Evolutionary conservation across 2,888 invertebrate genomes (phyloP), one percentile per base, ranked within the genome.

Genomic region (Callosobruchus maculatus): DNA sequence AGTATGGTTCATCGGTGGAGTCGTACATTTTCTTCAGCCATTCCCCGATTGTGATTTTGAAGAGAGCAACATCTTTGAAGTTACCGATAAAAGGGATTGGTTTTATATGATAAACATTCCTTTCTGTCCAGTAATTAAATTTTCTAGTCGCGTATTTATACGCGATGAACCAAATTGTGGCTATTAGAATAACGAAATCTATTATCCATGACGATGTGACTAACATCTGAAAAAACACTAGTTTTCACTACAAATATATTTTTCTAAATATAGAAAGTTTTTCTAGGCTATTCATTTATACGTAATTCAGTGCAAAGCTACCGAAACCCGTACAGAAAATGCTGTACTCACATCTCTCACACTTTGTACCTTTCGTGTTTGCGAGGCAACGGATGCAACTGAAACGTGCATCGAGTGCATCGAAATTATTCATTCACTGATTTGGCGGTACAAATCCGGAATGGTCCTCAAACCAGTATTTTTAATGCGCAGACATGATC

Each of bases 1-100:
- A 84, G 76, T 84, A 88, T 2, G 85, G 85, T 70, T 83, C 81
- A 18, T 79, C 70, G 0, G 74, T 74, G 9, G 70, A 68, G 68
- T 76, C 71, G 21, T 77, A 74, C 22, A 74, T 30, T 2, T 70
- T 66, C 9, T 71, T 74, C 22, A 80, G 26, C 75, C 74, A 78
- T 49, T 76, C 74, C 7, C 78, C 79, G 18, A 79, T 74, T 0
- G 75, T 74, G 22, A 70, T 74, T 67, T 77, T 76, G 22, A 81
- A 76, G 0, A 73, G 30, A 4, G 73, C 7, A 5, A 82, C 74
- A 18, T 78, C 78, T 2, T 66, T 73, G 20, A 82, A 72, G 75
- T 82, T 83, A 9, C 83, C 83, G 3, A 83, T 70, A 68, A 82
- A 77, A 7, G 83, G 81, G 5, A 72, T 68, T 0, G 83, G 83